These are phyloP conservation scores for Sebastolobus alascanus DNA, from an alignment of 2,797 vertebrate species.

Conservation along the genomic window DNA sequence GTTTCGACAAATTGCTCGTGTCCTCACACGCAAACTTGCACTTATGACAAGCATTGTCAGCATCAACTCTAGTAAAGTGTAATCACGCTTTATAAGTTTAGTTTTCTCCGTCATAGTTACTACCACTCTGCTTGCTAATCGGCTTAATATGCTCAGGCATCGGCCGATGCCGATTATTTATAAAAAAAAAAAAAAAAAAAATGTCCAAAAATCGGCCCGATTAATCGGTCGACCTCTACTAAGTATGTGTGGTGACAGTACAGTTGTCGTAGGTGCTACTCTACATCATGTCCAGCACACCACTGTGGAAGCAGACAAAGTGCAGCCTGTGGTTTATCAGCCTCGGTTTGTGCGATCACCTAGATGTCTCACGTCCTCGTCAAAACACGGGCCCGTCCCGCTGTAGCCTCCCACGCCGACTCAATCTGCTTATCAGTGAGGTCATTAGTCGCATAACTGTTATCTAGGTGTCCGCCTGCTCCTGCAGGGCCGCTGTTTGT, in stretches of 20 bases:
- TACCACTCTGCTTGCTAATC: too few relatives aligned
- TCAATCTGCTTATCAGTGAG: slow-evolving; percentile 78
- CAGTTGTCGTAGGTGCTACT: background rate
- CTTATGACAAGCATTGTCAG: too few relatives aligned
- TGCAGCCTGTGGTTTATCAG: slow-evolving; percentile 38
- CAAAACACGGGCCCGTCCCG: slow-evolving; percentile 60
- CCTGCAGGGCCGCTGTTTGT: slow-evolving; percentile 49
- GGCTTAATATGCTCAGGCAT: too few relatives aligned
- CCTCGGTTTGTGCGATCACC: slow-evolving; percentile 34
- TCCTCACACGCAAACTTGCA: too few relatives aligned
- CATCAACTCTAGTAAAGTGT: too few relatives aligned
- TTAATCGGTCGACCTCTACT: too few relatives aligned
- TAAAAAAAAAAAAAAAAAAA: too few relatives aligned
- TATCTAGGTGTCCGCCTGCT: slow-evolving; percentile 68
- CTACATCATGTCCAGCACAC: background rate
- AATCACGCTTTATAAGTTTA: too few relatives aligned
- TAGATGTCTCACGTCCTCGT: slow-evolving; percentile 53
- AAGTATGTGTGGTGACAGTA: background rate
- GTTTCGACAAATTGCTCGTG: too few relatives aligned
- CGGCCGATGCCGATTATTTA: too few relatives aligned
- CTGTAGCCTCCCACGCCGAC: slow-evolving; percentile 59
- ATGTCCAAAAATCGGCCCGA: too few relatives aligned
- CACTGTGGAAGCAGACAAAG: background rate
- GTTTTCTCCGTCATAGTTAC: too few relatives aligned
- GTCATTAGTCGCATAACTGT: slow-evolving; percentile 67